Evolutionary conservation across 2,113 vertebrate species (phyloP).

Genomic region (Bufo bufo): DNA sequence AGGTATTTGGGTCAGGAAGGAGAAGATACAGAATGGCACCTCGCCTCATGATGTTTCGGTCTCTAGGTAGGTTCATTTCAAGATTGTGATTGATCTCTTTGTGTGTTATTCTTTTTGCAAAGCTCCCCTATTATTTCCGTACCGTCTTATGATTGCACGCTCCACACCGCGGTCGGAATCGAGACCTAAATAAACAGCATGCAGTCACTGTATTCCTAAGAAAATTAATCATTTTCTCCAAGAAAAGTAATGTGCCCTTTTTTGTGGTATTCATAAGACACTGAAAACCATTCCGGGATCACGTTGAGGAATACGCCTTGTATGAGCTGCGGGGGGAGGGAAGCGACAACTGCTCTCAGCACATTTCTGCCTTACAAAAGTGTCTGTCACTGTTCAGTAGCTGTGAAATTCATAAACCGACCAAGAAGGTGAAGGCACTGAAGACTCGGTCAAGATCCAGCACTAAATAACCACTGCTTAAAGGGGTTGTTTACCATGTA

Average conservation of each 20-base stretch:
- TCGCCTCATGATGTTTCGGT: neutral
- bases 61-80: neutral
- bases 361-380: neutral
- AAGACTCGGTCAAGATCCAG: no score
- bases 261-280: no score
- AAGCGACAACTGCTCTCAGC: neutral
- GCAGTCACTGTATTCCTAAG: neutral
- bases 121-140: neutral
- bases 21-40: neutral
- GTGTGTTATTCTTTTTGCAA: neutral
- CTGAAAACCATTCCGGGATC: no score
- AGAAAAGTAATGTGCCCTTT: no score
- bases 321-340: neutral
- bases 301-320: no score
- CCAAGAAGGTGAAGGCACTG: no score
- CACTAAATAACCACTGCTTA: no score
- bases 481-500: no score
- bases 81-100: neutral
- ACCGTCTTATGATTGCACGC: neutral
- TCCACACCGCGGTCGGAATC: neutral
- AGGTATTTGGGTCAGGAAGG: conserved; percentile 38
- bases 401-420: no score
- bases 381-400: no score
- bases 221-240: no score
- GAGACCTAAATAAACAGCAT: neutral